Base-by-base conservation (phyloP, 2,113 vertebrate genomes). In the Eretmochelys imbricata region DNA sequence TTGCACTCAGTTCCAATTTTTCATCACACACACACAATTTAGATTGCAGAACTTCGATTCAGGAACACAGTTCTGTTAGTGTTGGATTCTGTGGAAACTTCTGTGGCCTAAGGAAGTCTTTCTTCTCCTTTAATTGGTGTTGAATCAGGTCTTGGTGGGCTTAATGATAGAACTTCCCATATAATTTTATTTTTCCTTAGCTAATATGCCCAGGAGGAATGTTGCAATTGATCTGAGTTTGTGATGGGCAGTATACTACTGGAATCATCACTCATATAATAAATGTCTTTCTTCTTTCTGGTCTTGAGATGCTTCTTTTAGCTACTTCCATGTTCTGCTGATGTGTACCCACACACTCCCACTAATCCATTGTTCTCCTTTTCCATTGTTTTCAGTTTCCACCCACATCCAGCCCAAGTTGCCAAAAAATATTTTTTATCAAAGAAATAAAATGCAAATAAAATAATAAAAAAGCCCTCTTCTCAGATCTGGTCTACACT, bases 341-440 rank as follows among this genome's bases (percentile, higher is more conserved):
- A 14, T 65, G 14, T 17, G 62, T 35, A 11, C 29, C 31, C 31
- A 65, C 29, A 55, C 24, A 55, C 22, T 25, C 9, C 54, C 54
- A 55, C 54, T 55, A 55, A 97, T 69, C 38, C 19, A 4, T n/a
- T 62, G 4, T 85, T 55, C 76, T 87, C 84, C 25, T 91, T 90
- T 76, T 84, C 83, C 16, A n/a, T n/a, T n/a, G n/a, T n/a, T 88
- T 92, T 84, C 81, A 85, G 57, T 94, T 97, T 95, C 88, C 57
- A 62, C 29, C 84, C 22, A 46, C 65, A 91, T 92, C 31, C 57
- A 49, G 72, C 90, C 29, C 29, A 89, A 91, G 80, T 90, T 84
- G 75, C 75, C 79, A 83, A 95, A 95, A 91, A 97, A 51, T 4
- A 14, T 4, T 93, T 42, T 88, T 89, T 54, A 85, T 16, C 24